phyloP scores from a whole-genome alignment of 2,113 vertebrate genomes.

The Turnix velox region DNA sequence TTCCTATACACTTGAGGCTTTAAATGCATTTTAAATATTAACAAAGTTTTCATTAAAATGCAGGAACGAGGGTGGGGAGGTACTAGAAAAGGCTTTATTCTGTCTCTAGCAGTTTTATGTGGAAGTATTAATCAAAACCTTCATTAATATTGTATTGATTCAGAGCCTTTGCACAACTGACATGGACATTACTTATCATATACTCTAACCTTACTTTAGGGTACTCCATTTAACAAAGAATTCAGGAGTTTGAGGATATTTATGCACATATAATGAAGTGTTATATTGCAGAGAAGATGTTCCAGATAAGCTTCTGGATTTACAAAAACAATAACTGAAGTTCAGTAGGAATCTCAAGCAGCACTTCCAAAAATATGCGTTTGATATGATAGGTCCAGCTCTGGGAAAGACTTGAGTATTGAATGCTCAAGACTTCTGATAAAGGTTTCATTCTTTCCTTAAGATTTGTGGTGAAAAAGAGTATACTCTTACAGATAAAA shows the following conservation, averaged over 20 bases:
- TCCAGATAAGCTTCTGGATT: neutral
- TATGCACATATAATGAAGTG: neutral
- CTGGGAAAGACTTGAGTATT: neutral
- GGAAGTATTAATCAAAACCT: constrained; percentile 65
- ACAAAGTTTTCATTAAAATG: constrained; percentile 65
- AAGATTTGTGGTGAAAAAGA: neutral
- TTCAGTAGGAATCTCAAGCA: neutral
- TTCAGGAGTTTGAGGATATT: neutral
- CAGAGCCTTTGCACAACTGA: neutral
- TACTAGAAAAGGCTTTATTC: constrained; percentile 47
- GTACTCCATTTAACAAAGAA: neutral
- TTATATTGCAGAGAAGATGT: neutral
- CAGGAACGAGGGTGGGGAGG: constrained; percentile 22
- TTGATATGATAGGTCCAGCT: neutral
- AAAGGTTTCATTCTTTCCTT: neutral
- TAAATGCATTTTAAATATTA: constrained; percentile 71
- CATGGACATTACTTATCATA: neutral
- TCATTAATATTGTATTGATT: constrained; percentile 60
- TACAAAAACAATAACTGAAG: neutral
- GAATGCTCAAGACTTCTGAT: neutral
- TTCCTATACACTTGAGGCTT: constrained; percentile 28
- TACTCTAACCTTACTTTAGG: neutral
- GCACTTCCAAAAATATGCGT: neutral
- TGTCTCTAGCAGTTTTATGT: constrained; percentile 56
- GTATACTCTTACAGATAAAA: neutral